Conservation (phyloP, 2,113 vertebrate species). For the Cervus canadensis region DNA sequence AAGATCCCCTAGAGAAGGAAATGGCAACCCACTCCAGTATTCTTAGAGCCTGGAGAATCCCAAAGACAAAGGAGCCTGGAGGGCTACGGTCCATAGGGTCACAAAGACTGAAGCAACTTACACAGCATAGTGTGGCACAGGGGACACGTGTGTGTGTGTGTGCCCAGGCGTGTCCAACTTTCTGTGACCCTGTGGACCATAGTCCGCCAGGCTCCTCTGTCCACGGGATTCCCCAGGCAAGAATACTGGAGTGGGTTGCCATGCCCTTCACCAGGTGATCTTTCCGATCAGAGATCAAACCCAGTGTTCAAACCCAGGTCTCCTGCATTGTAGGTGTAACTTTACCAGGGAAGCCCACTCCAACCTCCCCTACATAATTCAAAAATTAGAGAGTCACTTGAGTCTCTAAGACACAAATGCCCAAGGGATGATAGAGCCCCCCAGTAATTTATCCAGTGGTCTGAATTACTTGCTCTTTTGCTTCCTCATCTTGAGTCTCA, state of each 20-base stretch:
- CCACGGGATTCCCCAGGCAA: neutral
- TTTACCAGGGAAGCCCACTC: neutral
- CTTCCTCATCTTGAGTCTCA: neutral
- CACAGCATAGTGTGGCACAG: neutral
- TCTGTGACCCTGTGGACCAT: neutral
- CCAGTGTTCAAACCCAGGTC: neutral
- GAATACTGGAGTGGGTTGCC: neutral
- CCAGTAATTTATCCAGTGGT: neutral
- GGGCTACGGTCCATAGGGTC: neutral
- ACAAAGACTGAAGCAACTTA: too few species aligned
- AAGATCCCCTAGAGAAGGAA: neutral
- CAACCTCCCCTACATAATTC: neutral
- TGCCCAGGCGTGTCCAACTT: neutral
- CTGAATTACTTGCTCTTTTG: neutral
- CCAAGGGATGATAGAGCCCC: neutral
- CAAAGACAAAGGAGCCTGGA: neutral
- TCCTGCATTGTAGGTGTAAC: neutral
- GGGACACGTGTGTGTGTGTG: neutral
- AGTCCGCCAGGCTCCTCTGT: neutral
- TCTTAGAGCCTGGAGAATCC: neutral
- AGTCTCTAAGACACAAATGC: neutral
- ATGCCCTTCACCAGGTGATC: neutral
- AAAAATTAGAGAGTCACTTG: neutral
- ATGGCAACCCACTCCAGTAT: neutral
- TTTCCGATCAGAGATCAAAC: neutral